Percentiles rank a stretch among this genome's conserved stretches.
These are phyloP conservation scores for Bombus fervidus DNA, from an alignment of 1,140 invertebrate genomes.

Conservation along the genomic window DNA sequence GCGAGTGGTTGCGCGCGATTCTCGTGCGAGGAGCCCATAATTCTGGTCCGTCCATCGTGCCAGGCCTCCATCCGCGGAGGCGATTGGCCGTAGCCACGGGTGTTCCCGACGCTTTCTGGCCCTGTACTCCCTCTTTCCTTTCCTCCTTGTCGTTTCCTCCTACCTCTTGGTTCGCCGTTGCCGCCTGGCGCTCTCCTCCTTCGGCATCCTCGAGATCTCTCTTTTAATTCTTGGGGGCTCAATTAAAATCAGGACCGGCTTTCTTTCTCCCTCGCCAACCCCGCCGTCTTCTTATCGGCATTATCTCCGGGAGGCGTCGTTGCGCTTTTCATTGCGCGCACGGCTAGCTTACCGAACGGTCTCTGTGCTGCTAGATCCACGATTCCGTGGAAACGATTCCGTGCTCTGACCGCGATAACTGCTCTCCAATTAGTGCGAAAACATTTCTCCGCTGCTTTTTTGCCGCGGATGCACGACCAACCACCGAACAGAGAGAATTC, in stretches of 20 bases:
- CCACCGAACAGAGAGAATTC: constrained; percentile 23
- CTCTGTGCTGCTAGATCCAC: constrained; percentile 72
- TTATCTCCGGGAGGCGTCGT: constrained; percentile 75
- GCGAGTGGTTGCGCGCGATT: constrained; percentile 61
- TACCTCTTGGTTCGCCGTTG: constrained; percentile 17
- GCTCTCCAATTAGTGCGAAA: constrained; percentile 78
- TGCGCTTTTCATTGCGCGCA: constrained; percentile 74
- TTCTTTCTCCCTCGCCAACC: constrained; percentile 66
- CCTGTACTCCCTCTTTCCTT: constrained; percentile 44
- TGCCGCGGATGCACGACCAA: constrained; percentile 57
- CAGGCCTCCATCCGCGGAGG: constrained; percentile 61
- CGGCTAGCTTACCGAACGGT: constrained; percentile 44
- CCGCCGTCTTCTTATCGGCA: constrained; percentile 72
- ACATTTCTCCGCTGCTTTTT: constrained; percentile 71
- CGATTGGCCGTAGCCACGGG: constrained; percentile 71
- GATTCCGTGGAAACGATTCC: constrained; percentile 79
- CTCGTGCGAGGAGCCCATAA: constrained; percentile 70
- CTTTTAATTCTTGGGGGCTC: constrained; percentile 71
- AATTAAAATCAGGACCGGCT: constrained; percentile 79
- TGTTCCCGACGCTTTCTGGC: constrained; percentile 64
- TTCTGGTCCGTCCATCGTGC: constrained; percentile 68
- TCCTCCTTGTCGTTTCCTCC: constrained; percentile 42
- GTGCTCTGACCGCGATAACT: constrained; percentile 70
- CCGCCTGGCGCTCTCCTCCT: constrained; percentile 42
- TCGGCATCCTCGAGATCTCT: constrained; percentile 59